Base-by-base conservation (phyloP, 2,888 invertebrate genomes). In the Scelioninae gen. 1 region DNA sequence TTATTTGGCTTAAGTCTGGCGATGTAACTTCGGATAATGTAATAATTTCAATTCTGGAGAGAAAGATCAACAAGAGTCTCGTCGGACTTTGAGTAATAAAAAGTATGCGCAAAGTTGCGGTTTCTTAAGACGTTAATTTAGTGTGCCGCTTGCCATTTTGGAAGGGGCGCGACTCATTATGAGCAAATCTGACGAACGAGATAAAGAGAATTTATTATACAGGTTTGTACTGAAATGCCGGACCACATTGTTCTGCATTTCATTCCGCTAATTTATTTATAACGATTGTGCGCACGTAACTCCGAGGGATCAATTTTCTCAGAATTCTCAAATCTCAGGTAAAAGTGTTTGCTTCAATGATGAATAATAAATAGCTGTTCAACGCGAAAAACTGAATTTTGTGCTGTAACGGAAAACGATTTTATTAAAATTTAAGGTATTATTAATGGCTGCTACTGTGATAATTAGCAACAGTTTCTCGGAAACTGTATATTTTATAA, bases 41-140 rank as follows among this genome's bases (percentile, higher is more conserved):
- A 63, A 75, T 76, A 58, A 76, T 76, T 76, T 60, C 51, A 68
- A 60, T 66, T 53, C 68, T 68, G 32, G 55, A 77, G 76, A 68
- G 68, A 38, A 77, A 77, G 76, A 77, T 77, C 76, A 77, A 77
- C 76, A 62, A 60, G n/a, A n/a, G n/a, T n/a, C n/a, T n/a, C n/a
- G n/a, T n/a, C n/a, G n/a, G 45, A 51, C 31, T 51, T 51, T 40
- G 62, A 23, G 66, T n/a, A 66, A 74, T 56, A 65, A 74, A 74
- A 72, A 55, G 38, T n/a, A n/a, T n/a, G 15, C 43, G 58, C 13
- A 49, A 72, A 75, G 58, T 75, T 75, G 77, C 69, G 77, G 62
- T 69, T 77, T 55, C 53, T 69, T 62, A 69, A 71, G 69, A 69
- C 69, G 77, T 63, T 77, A 77, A 78, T 69, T 77, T 76, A 68